A percentile compares a stretch with the other conserved stretches of the same genome.
phyloP scores from a whole-genome alignment of 2,113 vertebrate genomes.

The Proterorhinus semilunaris region DNA sequence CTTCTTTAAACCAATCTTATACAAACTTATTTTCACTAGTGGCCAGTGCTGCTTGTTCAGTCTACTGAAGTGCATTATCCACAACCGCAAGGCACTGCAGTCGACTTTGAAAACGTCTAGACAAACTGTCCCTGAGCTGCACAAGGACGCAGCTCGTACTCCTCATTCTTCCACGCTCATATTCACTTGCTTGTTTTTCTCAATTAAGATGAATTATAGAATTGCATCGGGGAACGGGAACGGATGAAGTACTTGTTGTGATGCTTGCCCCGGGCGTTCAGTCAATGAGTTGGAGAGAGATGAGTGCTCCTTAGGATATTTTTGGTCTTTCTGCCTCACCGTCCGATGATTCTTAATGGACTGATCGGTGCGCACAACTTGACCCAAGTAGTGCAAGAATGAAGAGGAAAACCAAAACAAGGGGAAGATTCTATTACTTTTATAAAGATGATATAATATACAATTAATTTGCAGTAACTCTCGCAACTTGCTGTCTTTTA shows the following conservation, averaged over 20 bases:
- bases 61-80: neutral
- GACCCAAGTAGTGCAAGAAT: conserved; percentile 32
- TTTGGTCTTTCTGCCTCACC: conserved; percentile 50
- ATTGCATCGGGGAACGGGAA: conserved; percentile 54
- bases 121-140: conserved; percentile 38
- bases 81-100: neutral
- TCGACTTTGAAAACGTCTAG: conserved; percentile 32
- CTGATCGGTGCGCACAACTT: conserved; percentile 49
- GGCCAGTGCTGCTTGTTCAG: neutral
- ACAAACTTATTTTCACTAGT: neutral
- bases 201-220: conserved; percentile 78
- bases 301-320: conserved; percentile 57
- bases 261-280: conserved; percentile 50
- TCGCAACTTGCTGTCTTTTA: no score
- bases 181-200: conserved; percentile 62
- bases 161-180: conserved; percentile 36
- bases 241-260: conserved; percentile 44
- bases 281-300: conserved; percentile 56
- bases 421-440: neutral
- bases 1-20: no score
- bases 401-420: neutral
- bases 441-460: neutral
- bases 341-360: conserved; percentile 52
- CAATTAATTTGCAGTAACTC: neutral
- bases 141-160: conserved; percentile 40